A percentile compares a stretch with the other conserved stretches of the same genome.
Evolutionary conservation across 92 coral and sea anemone genomes (phyloP).

Genomic region (Hydrozoanthus gracilis): DNA sequence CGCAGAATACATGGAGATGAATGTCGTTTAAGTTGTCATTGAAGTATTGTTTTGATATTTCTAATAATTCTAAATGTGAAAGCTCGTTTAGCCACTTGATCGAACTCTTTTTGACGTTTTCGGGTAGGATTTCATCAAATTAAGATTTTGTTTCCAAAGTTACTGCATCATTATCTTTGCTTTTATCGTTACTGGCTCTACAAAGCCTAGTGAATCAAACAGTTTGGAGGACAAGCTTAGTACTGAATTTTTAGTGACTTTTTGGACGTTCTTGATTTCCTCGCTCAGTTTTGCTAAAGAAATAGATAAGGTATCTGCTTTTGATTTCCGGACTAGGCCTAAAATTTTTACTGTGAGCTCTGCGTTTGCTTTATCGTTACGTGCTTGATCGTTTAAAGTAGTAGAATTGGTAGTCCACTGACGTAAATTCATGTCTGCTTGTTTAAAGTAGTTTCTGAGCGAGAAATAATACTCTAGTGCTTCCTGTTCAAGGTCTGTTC

Average conservation of each 20-base stretch:
- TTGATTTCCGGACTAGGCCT: constrained; percentile 17
- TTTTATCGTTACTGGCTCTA: constrained; percentile 11
- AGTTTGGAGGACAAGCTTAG: constrained; percentile 44
- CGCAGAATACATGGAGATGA: constrained; percentile 9
- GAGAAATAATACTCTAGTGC: constrained; percentile 39
- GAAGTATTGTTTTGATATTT: constrained; percentile 47
- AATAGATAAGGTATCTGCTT: constrained; percentile 38
- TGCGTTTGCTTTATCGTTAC: constrained; percentile 15
- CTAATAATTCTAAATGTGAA: constrained; percentile 7
- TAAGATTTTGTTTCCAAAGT: constrained; percentile 34
- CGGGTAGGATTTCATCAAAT: constrained; percentile 33
- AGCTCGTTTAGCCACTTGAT: constrained; percentile 47
- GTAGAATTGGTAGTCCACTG: constrained; percentile 44
- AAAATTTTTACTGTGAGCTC: constrained; percentile 29
- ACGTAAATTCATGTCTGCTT: constrained; percentile 63
- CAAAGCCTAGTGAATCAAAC: constrained; percentile 43
- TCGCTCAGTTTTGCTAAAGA: constrained; percentile 6
- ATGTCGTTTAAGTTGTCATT: constrained; percentile 9
- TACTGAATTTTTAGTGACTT: constrained; percentile 35
- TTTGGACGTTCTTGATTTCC: constrained; percentile 22
- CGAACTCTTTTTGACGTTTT: constrained; percentile 38
- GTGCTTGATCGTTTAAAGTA: constrained; percentile 10
- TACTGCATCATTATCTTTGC: constrained; percentile 17
- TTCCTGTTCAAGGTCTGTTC: constrained; percentile 13
- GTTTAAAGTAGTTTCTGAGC: constrained; percentile 27